Conservation (phyloP, 2,113 vertebrate genomes). For the Upupa epops region DNA sequence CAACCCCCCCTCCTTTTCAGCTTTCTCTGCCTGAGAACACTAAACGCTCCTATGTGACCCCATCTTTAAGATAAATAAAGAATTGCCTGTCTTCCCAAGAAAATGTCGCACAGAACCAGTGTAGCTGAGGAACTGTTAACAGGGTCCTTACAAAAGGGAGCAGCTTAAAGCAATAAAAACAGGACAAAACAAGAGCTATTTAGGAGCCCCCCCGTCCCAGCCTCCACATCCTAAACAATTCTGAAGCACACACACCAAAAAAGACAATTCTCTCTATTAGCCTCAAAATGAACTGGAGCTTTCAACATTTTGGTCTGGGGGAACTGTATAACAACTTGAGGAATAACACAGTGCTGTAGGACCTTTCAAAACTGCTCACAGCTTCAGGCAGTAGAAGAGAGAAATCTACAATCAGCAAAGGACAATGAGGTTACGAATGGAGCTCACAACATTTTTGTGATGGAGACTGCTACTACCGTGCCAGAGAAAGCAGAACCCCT, state of each 20-base stretch:
- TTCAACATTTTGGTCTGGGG: background rate
- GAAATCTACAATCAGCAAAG: background rate
- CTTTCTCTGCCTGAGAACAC: background rate
- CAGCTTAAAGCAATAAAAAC: background rate
- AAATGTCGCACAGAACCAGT: background rate
- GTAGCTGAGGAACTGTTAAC: background rate
- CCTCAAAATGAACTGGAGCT: background rate
- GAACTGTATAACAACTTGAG: background rate
- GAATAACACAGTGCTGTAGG: background rate
- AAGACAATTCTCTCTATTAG: background rate
- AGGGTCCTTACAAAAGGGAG: background rate
- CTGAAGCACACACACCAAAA: background rate
- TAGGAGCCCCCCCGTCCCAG: background rate
- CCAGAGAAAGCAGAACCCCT: background rate
- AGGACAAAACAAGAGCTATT: background rate
- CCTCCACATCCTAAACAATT: background rate
- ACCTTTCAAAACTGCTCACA: background rate
- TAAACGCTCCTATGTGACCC: background rate
- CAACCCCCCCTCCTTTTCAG: background rate
- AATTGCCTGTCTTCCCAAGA: slow-evolving; percentile 18
- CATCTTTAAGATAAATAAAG: slow-evolving; percentile 9
- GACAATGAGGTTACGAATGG: background rate
- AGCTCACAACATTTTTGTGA: background rate
- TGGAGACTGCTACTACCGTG: fast-evolving
- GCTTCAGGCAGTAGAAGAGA: background rate